Evolutionary conservation across 2,113 vertebrate genomes (phyloP).

Genomic region (Phalacrocorax brasilianus): DNA sequence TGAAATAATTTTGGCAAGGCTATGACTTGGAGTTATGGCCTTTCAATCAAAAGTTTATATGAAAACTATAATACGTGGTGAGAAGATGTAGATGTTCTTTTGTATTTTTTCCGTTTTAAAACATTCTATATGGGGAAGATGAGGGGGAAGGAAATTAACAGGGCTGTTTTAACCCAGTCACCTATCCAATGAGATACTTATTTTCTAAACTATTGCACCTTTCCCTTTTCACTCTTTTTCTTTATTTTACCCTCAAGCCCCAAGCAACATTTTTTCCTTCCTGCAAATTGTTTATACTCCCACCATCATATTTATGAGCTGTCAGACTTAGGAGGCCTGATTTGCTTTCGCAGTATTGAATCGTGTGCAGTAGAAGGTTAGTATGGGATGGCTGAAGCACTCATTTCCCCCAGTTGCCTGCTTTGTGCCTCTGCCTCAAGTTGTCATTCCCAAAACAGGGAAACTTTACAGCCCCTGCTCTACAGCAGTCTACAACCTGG

Average conservation of each 20-base stretch:
- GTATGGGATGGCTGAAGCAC: neutral
- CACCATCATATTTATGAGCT: neutral
- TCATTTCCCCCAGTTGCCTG: neutral
- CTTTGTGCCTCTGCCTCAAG: neutral
- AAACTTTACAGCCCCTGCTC: neutral
- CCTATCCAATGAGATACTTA: neutral
- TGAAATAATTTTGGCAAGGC: slow-evolving; percentile 83
- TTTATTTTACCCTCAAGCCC: neutral
- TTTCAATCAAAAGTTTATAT: slow-evolving; percentile 68
- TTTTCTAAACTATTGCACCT: neutral
- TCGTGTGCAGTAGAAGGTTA: neutral
- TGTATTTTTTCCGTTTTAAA: neutral
- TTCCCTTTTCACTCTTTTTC: neutral
- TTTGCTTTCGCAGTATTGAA: neutral
- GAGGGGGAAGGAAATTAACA: neutral
- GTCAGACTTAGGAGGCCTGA: neutral
- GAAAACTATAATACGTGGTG: slow-evolving; percentile 5
- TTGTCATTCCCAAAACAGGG: neutral
- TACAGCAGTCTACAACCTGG: neutral
- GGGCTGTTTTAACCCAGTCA: neutral
- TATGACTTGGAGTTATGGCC: slow-evolving; percentile 73
- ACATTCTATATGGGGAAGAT: neutral
- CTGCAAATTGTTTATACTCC: neutral
- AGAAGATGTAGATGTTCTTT: neutral
- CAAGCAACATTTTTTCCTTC: neutral